phyloP scores from a whole-genome alignment of 2,113 vertebrate genomes.

The Oreochromis spilurus region DNA sequence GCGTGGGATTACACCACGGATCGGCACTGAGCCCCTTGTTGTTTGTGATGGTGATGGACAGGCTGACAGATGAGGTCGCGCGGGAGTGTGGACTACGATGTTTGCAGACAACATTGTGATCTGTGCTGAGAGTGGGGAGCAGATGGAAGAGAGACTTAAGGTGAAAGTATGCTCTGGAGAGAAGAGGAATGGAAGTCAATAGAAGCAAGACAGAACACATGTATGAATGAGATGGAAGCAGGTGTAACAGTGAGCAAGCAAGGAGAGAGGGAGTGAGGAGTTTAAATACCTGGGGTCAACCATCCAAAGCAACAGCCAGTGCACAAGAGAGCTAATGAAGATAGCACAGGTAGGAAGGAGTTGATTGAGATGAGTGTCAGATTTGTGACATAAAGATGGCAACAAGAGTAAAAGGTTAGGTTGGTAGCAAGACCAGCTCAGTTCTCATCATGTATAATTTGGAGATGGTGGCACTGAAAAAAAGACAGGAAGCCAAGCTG shows the following conservation, averaged over 20 bases:
- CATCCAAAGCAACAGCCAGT: neutral
- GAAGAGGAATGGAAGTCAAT: neutral
- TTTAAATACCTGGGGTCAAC: neutral
- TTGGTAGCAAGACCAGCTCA: neutral
- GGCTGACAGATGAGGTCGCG: neutral
- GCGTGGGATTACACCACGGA: neutral
- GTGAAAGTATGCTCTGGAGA: neutral
- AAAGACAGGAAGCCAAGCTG: neutral
- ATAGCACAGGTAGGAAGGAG: neutral
- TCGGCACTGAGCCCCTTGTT: neutral
- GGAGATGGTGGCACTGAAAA: neutral
- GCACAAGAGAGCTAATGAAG: neutral
- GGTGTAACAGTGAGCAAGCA: neutral
- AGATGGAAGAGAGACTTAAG: neutral
- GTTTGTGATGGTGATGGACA: neutral
- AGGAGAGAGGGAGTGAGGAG: neutral
- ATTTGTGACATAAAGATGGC: neutral
- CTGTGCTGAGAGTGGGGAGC: neutral
- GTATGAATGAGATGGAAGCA: neutral
- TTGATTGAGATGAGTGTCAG: neutral
- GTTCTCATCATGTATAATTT: neutral
- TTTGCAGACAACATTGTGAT: neutral
- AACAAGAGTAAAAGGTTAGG: neutral
- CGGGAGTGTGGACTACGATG: neutral
- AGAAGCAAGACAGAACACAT: neutral